A percentile compares a stretch with the other conserved stretches of the same genome.
Evolutionary conservation across 2,113 vertebrate genomes (phyloP).

Genomic region (Numida meleagris): DNA sequence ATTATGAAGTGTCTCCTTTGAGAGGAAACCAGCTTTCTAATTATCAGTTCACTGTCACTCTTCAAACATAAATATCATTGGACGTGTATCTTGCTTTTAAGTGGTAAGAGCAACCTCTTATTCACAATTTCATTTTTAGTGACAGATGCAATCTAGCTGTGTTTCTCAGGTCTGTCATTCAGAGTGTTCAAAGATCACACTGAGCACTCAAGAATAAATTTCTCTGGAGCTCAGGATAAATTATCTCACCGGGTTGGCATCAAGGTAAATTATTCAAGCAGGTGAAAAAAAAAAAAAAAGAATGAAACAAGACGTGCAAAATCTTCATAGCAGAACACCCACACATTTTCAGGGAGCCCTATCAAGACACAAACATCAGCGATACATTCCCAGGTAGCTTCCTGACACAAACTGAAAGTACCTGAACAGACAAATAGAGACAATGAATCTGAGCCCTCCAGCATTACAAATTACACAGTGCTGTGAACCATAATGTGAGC

Average conservation of each 20-base stretch:
- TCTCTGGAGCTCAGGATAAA: background rate
- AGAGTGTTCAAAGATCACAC: constrained; percentile 1
- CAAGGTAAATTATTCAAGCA: background rate
- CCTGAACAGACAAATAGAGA: background rate
- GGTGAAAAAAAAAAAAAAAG: background rate
- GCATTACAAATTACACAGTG: background rate
- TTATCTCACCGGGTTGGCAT: background rate
- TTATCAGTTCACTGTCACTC: background rate
- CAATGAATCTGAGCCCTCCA: background rate
- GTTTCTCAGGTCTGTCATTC: constrained; percentile 34
- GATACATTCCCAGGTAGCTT: background rate
- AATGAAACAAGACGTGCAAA: background rate
- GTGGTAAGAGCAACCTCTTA: background rate
- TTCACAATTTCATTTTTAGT: constrained; percentile 31
- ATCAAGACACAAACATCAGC: background rate
- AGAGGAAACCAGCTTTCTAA: background rate
- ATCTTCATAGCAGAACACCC: background rate
- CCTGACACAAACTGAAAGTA: background rate
- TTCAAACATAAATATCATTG: constrained; percentile 32
- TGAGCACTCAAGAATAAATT: background rate
- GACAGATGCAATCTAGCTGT: background rate
- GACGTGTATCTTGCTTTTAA: background rate
- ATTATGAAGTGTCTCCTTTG: background rate
- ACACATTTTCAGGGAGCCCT: background rate
- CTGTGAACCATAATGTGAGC: background rate